Percentiles rank a stretch among this genome's conserved stretches.
These are phyloP conservation scores for Lasioglossum lativentre DNA, from an alignment of 2,888 invertebrate species.

Conservation along the genomic window DNA sequence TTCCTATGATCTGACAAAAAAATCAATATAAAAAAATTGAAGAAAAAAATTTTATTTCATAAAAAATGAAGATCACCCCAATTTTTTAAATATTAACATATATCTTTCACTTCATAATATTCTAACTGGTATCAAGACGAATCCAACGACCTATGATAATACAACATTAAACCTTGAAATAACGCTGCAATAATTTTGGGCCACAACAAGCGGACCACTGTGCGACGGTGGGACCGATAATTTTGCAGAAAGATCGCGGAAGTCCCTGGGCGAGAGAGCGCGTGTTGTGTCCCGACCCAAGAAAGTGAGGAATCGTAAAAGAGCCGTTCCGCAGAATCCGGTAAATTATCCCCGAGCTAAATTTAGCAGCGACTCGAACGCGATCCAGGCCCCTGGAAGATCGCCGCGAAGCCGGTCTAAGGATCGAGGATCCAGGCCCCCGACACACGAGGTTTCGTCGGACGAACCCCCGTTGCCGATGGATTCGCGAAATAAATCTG, in stretches of 20 bases:
- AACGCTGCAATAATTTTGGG: no score
- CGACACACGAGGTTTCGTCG: constrained; percentile 20
- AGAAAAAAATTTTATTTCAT: no score
- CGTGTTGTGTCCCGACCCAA: not conserved
- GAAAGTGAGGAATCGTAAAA: constrained; percentile 46
- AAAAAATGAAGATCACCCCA: no score
- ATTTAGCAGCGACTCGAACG: constrained; percentile 62
- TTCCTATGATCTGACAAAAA: no score
- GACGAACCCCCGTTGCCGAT: constrained; percentile 6
- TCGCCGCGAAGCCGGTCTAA: constrained; percentile 7
- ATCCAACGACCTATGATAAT: no score
- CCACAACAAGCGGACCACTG: no score
- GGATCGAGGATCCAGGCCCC: not conserved
- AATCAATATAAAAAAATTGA: no score
- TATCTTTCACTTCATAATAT: no score
- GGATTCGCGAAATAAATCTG: constrained; percentile 68
- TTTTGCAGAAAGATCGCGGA: constrained; percentile 41
- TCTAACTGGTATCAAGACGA: no score
- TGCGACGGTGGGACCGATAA: constrained; percentile 18
- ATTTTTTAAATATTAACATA: no score
- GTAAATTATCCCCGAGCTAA: constrained; percentile 60
- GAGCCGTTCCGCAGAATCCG: constrained; percentile 55
- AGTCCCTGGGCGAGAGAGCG: constrained; percentile 14
- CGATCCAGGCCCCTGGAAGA: constrained; percentile 37
- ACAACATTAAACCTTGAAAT: no score